Evolutionary conservation across 2,797 vertebrate species (phyloP), one percentile per base, ranked within the genome.

Genomic region (Etheostoma perlongum): DNA sequence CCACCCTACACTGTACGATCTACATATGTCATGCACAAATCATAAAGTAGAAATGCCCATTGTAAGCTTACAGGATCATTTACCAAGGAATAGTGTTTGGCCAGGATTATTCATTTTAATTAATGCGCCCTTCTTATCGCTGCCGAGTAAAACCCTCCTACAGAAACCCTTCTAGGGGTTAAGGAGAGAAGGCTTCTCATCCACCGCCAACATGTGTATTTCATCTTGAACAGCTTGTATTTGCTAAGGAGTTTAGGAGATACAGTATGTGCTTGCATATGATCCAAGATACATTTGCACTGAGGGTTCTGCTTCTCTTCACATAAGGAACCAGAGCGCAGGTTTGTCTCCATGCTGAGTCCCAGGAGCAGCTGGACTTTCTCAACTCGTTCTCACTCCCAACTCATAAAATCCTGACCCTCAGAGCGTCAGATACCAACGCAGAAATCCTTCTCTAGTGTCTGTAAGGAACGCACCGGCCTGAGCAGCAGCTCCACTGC

Each of bases 221-320:
- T 57, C 46, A 46, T 52, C 10, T 18, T 65, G 63, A 55, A 55
- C 65, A 55, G 40, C 42, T 67, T 68, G 52, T 57, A 18, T 47
- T 27, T 68, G 12, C 53, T n/a, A 46, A 67, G 54, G 27, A 57
- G 12, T 27, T 48, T 42, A 8, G 33, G 52, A 14, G 44, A 8
- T 44, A 15, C 42, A 23, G 51, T 54, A 30, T 27, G 14, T 36
- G 27, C 19, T 69, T 47, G 19, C 44, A 58, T 36, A 23, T 36
- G 4, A 58, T 58, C 27, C 27, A 12, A 58, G 44, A 23, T 36
- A 33, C 19, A 58, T 58, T 68, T 47, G 13, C 19, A 58, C 9
- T 18, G 33, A 58, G 27, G 19, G 13, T 14, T 48, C 54, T 33
- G 19, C 66, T n/a, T 55, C 52, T 67, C 15, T n/a, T 67, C 4